Evolutionary conservation across 2,888 invertebrate species (phyloP), one percentile per base, ranked within the genome.

Genomic region (Drosophila ezoana): DNA sequence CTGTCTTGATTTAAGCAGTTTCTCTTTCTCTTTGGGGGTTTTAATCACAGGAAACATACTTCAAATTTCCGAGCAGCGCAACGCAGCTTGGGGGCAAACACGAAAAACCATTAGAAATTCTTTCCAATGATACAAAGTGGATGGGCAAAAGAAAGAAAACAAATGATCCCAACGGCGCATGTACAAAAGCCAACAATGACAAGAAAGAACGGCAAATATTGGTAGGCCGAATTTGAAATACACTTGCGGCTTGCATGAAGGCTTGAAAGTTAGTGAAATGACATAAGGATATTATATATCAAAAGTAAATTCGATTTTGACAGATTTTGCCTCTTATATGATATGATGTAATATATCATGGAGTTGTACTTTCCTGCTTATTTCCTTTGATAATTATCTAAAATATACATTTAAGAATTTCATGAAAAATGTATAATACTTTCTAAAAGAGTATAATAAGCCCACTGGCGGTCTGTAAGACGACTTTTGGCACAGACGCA

Each of bases 61-160:
- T 70, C 70, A 59, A 74, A 75, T 70, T 66, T 62, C 59, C 47
- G 13, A 56, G 49, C n/a, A 16, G 13, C 5, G 16, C 28, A 63
- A 57, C 68, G 6, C 79, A 67, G 71, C 87, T 76, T 54, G 76
- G 54, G 83, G 80, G 80, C 88, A 64, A 67, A 65, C 68, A 69
- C 57, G 58, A 74, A 79, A 65, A 72, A 66, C 48, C 74, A 88
- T 83, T 80, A 86, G 84, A 83, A 82, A 88, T 85, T 87, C 88
- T 85, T 67, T 45, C 33, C 37, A 68, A 67, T 63, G 53, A 47
- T 62, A 33, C 38, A 56, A 35, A 54, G 33, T 47, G 51, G 49
- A 20, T n/a, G 43, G 43, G 52, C 32, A 5, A 44, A 23, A 54
- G 52, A 53, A 84, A 78, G 72, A 87, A 84, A 81, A 75, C 68